Evolutionary conservation across 2,113 vertebrate species (phyloP).

Genomic region (Ahaetulla prasina): DNA sequence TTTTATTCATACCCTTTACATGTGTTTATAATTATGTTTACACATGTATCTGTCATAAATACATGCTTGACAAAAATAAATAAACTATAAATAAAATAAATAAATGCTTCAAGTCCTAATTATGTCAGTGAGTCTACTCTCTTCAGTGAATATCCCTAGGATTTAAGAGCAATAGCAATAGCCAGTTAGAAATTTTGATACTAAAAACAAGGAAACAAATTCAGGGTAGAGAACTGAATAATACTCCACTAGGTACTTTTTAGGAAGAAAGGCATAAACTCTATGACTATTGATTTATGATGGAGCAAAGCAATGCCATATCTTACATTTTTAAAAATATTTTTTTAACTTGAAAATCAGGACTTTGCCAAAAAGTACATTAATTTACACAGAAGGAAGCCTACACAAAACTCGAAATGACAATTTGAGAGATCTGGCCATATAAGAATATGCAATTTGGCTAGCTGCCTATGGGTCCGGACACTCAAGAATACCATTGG

Average conservation of each 20-base stretch:
- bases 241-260: not conserved
- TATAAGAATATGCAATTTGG: slow-evolving; percentile 2
- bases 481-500: not conserved
- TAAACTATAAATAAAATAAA: no score
- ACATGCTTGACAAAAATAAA: no score
- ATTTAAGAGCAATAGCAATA: not conserved
- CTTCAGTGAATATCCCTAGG: no score
- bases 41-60: no score
- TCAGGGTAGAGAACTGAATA: not conserved
- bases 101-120: not conserved
- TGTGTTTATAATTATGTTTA: no score
- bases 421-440: not conserved
- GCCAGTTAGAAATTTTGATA: not conserved
- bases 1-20: no score
- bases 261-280: not conserved
- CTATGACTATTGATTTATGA: not conserved
- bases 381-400: not conserved
- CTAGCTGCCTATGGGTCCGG: not conserved
- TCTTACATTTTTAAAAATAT: not conserved
- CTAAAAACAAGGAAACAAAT: not conserved
- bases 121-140: not conserved
- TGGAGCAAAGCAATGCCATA: not conserved
- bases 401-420: not conserved
- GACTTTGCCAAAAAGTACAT: not conserved
- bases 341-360: not conserved